Percentiles rank a stretch among this genome's conserved stretches.
phyloP scores from a whole-genome alignment of 1,140 invertebrate species.

The Babylonia areolata region DNA sequence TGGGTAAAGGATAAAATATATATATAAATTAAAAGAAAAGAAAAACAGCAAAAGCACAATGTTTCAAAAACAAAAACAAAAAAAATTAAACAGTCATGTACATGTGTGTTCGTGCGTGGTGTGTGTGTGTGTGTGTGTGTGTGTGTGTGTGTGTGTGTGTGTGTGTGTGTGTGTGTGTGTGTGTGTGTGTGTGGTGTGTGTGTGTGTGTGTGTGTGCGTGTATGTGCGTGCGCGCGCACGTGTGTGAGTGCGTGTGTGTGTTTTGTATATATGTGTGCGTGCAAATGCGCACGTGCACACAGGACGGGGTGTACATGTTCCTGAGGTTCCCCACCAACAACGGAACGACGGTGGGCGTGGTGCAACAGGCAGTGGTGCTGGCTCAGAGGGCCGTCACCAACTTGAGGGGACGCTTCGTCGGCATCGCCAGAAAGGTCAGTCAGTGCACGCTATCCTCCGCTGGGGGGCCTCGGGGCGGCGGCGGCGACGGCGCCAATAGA shows the following conservation, averaged over 20 bases:
- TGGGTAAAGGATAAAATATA: too few relatives aligned
- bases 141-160: neutral
- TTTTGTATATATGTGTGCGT: slow-evolving; percentile 10
- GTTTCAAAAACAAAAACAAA: too few relatives aligned
- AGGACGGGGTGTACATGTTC: slow-evolving; percentile 41
- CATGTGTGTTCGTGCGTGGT: neutral
- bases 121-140: neutral
- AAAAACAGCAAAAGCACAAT: too few relatives aligned
- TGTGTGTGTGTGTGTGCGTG: slow-evolving; percentile 22
- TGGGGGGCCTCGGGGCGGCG: too few relatives aligned
- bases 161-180: slow-evolving; percentile 18
- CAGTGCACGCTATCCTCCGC: too few relatives aligned
- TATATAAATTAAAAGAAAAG: too few relatives aligned
- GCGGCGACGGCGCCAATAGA: too few relatives aligned
- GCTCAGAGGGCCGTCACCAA: slow-evolving; percentile 36
- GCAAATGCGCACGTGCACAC: neutral
- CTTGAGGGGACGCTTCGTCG: slow-evolving; percentile 32
- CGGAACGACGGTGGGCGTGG: slow-evolving; percentile 32
- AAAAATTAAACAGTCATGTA: too few relatives aligned
- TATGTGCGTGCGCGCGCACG: neutral
- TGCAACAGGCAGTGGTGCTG: slow-evolving; percentile 42
- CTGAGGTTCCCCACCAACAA: slow-evolving; percentile 37
- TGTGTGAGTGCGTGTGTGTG: slow-evolving; percentile 24
- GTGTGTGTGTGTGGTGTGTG: slow-evolving; percentile 1
- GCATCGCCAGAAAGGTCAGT: slow-evolving; percentile 21